Percentiles rank a stretch among this genome's conserved stretches.
phyloP scores from a whole-genome alignment of 2,888 invertebrate genomes.

The Gortyna flavago region DNA sequence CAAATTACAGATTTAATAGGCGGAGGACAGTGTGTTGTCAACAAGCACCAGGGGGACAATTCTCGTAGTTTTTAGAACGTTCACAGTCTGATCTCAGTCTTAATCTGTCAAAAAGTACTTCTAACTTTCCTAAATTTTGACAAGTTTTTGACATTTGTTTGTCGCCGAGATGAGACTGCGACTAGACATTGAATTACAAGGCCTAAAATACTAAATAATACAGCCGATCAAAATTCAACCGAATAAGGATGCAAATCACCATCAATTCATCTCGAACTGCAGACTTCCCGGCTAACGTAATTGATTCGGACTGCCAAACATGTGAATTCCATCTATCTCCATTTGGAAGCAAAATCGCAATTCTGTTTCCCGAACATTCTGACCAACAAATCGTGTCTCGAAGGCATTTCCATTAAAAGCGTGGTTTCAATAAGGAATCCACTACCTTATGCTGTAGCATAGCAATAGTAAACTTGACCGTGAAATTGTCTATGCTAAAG shows the following conservation, averaged over 20 bases:
- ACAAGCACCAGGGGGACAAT: too few species aligned
- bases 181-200: too few species aligned
- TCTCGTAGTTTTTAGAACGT: too few species aligned
- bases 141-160: too few species aligned
- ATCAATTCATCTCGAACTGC: background rate
- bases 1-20: too few species aligned
- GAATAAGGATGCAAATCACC: conserved; percentile 4
- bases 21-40: too few species aligned
- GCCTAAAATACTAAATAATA: background rate
- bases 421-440: background rate
- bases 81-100: too few species aligned
- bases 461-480: conserved; percentile 12
- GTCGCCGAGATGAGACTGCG: too few species aligned
- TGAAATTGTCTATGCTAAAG: background rate
- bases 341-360: conserved; percentile 4
- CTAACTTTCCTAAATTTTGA: too few species aligned
- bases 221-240: background rate
- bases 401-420: conserved; percentile 10
- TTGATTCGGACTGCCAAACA: background rate
- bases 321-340: background rate
- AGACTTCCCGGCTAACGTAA: background rate
- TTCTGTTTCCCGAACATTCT: background rate
- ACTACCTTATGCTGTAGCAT: background rate
- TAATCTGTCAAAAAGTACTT: too few species aligned
- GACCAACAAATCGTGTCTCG: background rate